phyloP scores from a whole-genome alignment of 2,797 vertebrate genomes.

The Anabacerthia variegaticeps region DNA sequence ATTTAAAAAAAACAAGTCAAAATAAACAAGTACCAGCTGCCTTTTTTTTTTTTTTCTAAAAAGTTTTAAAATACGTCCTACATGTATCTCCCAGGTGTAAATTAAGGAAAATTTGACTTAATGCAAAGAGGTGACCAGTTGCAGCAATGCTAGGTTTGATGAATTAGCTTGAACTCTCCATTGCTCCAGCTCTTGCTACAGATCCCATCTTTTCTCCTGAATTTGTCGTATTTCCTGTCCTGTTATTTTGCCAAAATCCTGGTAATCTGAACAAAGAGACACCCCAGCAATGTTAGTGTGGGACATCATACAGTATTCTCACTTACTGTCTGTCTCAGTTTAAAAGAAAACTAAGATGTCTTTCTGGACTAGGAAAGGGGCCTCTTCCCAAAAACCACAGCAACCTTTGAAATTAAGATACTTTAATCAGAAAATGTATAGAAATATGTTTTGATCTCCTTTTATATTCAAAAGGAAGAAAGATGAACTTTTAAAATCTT shows the following conservation, averaged over 20 bases:
- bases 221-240: neutral
- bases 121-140: neutral
- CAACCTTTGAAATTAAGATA: no score
- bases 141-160: neutral
- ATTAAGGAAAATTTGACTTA: neutral
- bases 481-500: neutral
- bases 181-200: neutral
- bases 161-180: neutral
- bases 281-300: neutral
- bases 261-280: neutral
- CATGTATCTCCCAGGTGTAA: neutral
- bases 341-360: no score
- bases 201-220: neutral
- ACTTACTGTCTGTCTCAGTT: neutral
- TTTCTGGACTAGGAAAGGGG: no score
- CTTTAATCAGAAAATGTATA: no score
- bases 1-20: neutral
- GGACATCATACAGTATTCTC: fast-evolving
- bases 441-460: neutral
- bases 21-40: neutral
- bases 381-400: no score
- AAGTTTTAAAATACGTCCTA: neutral
- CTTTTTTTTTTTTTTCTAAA: neutral
- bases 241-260: neutral
- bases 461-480: neutral